A percentile compares a stretch with the other conserved stretches of the same genome.
phyloP scores from a whole-genome alignment of 2,888 invertebrate species.

The Euplexia lucipara region DNA sequence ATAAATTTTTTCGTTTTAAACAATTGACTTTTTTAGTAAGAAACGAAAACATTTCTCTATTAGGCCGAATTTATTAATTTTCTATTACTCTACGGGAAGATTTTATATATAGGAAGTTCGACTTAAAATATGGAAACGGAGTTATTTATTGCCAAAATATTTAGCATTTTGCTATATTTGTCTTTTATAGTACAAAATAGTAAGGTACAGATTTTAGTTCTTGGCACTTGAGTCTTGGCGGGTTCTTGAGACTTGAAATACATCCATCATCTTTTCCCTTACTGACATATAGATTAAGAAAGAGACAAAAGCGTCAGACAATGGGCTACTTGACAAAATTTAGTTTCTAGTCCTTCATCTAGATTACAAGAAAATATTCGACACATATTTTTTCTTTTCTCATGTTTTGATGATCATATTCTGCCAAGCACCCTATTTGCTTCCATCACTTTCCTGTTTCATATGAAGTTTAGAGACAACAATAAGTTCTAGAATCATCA shows the following conservation, averaged over 20 bases:
- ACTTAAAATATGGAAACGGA: conserved; percentile 28
- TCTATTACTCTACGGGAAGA: conserved; percentile 32
- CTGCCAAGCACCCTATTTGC: not conserved
- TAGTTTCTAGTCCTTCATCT: too few relatives aligned
- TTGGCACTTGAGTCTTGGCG: conserved; percentile 14
- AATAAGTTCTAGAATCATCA: not conserved
- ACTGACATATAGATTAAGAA: not conserved
- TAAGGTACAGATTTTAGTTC: conserved; percentile 18
- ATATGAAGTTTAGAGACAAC: not conserved
- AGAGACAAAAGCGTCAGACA: not conserved
- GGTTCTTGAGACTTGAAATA: not conserved
- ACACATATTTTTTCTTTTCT: too few relatives aligned
- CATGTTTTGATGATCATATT: too few relatives aligned
- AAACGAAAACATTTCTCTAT: conserved; percentile 28
- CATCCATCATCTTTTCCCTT: conserved; percentile 1
- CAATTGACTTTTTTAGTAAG: conserved; percentile 39
- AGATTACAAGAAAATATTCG: too few relatives aligned
- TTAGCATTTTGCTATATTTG: conserved; percentile 16
- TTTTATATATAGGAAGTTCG: conserved; percentile 8
- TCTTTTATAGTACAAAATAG: conserved; percentile 37
- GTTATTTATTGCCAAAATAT: conserved; percentile 36
- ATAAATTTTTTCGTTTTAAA: conserved; percentile 22
- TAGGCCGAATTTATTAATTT: conserved; percentile 46
- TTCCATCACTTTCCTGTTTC: not conserved
- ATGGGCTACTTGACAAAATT: too few relatives aligned